phyloP scores from a whole-genome alignment of 2,113 vertebrate genomes.

The Noctilio leporinus region DNA sequence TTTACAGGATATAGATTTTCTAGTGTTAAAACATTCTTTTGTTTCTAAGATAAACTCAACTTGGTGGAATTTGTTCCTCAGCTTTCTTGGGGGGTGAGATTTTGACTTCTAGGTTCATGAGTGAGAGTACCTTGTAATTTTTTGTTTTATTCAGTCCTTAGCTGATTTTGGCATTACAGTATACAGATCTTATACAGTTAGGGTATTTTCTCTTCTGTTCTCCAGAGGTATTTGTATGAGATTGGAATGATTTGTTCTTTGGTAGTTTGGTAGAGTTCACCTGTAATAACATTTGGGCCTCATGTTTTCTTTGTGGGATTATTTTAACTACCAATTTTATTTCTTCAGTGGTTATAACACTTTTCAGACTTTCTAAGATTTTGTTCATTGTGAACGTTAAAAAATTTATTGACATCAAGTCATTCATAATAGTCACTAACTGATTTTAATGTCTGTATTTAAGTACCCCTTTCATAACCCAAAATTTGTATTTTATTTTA shows the following conservation, averaged over 20 bases:
- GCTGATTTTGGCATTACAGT: not conserved
- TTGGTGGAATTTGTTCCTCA: not conserved
- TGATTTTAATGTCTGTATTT: not conserved
- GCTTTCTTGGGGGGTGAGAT: not conserved
- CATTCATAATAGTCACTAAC: not conserved
- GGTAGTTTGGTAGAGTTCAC: not conserved
- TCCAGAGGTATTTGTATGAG: not conserved
- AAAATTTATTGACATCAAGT: constrained; percentile 9
- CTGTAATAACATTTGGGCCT: constrained; percentile 22
- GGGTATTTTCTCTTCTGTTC: not conserved
- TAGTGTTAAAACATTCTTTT: not conserved
- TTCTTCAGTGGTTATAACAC: constrained; percentile 31
- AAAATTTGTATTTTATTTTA: not conserved
- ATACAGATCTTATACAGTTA: not conserved
- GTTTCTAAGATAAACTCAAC: not conserved
- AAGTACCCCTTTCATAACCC: not conserved
- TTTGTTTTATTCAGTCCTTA: not conserved
- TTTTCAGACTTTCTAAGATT: constrained; percentile 20
- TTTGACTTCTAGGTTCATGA: not conserved
- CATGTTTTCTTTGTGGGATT: constrained; percentile 24
- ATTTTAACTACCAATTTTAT: constrained; percentile 42
- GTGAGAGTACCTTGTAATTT: not conserved
- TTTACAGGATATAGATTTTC: not conserved
- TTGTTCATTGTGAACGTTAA: not conserved
- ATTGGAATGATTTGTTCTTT: constrained; percentile 20